Base-by-base conservation (phyloP, 2,797 vertebrate species). In the Phalanger gymnotis region DNA sequence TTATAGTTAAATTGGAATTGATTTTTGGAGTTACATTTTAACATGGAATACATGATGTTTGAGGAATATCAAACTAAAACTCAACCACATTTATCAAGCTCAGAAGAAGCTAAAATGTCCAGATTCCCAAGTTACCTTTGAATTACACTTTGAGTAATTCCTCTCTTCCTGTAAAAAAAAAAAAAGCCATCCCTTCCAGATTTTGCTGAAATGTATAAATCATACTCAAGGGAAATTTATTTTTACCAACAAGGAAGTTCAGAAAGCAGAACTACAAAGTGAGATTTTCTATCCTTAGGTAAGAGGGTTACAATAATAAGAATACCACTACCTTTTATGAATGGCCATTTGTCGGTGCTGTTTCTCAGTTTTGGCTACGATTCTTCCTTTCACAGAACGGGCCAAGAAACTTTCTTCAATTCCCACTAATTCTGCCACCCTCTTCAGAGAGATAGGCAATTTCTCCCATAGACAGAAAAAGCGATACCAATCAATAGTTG, bases 401-500 rank as follows among this genome's bases (percentile, higher is more conserved):
- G 99, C 99, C 87, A 99, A 98, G 98, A 99, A 99, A 3, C 99
- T 98, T 98, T 99, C 99, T 98, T 99, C 99, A 92, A 99, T 98
- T 2, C 99, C 99, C 53, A 99, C 99, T 98, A 99, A 98, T 97
- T 99, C 99, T 54, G 99, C 99, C 56, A 99, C 99, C 94, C 99
- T 99, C 98, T 99, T 99, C 99, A 99, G 99, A 6, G 99, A 99
- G 14, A 99, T 98, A 0, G 99, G 99, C 92, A 99, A 98, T 98
- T 99, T 99, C 96, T 99, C 99, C 99, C 99, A 99, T 53, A 99
- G 98, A 97, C 99, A 99, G 98, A 99, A 99, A 98, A 99, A 99
- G 98, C 99, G 99, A 98, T 99, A 99, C 99, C 99, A 99, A 95
- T 99, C 99, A 96, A 99, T 99, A 94, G 99, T 99, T 1, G 99